Percentiles rank a stretch among this genome's conserved stretches.
phyloP scores from a whole-genome alignment of 2,888 invertebrate genomes.

The Corbicula japonica region DNA sequence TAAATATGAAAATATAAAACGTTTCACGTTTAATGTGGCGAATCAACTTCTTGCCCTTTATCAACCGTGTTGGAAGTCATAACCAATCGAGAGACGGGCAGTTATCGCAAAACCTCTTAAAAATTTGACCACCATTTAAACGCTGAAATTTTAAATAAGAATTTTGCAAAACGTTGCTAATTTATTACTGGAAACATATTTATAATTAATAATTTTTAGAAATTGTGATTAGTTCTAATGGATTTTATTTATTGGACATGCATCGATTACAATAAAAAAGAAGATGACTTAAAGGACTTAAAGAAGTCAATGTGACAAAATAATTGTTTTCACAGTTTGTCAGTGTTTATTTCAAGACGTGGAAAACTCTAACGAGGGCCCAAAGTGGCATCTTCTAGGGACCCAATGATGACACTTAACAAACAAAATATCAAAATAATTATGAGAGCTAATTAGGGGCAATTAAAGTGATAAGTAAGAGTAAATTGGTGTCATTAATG shows the following conservation, averaged over 20 bases:
- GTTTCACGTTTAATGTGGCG: slow-evolving; percentile 19
- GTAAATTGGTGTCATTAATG: slow-evolving; percentile 60
- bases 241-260: not conserved
- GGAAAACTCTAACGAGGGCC: slow-evolving; percentile 38
- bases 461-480: slow-evolving; percentile 57
- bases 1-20: slow-evolving; percentile 4
- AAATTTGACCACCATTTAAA: too few relatives aligned
- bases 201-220: too few relatives aligned
- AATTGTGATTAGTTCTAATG: not conserved
- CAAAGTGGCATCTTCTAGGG: too few relatives aligned
- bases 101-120: slow-evolving; percentile 1
- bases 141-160: too few relatives aligned
- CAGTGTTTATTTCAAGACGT: not conserved
- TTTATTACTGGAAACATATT: too few relatives aligned
- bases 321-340: slow-evolving; percentile 26
- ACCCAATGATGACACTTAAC: slow-evolving; percentile 61
- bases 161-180: too few relatives aligned
- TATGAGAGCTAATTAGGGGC: slow-evolving; percentile 31
- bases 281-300: not conserved
- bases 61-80: slow-evolving; percentile 9
- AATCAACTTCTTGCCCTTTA: slow-evolving; percentile 32
- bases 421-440: slow-evolving; percentile 48
- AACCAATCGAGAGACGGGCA: not conserved
- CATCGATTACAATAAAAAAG: not conserved
- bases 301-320: too few relatives aligned